These are phyloP conservation scores for Meandrusa payeni DNA, from an alignment of 2,888 invertebrate species.

Conservation along the genomic window DNA sequence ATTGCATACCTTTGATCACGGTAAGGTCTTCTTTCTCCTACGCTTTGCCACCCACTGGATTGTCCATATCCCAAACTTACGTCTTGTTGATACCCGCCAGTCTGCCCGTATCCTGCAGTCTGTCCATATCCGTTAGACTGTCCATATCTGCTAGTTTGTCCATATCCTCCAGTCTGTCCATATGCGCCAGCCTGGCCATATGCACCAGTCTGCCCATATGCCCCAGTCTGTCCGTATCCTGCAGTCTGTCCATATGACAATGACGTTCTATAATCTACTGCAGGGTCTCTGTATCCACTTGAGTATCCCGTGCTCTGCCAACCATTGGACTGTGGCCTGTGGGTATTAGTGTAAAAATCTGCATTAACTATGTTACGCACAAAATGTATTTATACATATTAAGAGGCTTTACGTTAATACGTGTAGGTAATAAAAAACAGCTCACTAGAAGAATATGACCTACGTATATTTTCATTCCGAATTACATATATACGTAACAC, in stretches of 20 bases:
- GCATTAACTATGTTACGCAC: no score
- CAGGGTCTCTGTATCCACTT: slow-evolving; percentile 28
- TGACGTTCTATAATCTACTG: slow-evolving; percentile 20
- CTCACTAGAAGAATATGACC: no score
- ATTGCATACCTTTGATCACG: slow-evolving; percentile 64
- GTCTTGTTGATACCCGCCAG: slow-evolving; percentile 28
- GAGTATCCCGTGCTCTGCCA: slow-evolving; percentile 52
- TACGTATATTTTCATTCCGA: no score
- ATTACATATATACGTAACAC: no score
- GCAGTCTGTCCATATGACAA: slow-evolving; percentile 32
- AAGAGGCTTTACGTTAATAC: no score
- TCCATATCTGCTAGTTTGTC: no score
- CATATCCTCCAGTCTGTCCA: slow-evolving; percentile 54
- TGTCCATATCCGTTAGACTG: slow-evolving; percentile 34
- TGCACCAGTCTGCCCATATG: slow-evolving; percentile 28
- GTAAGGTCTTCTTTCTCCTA: slow-evolving; percentile 65
- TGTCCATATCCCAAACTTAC: slow-evolving; percentile 35
- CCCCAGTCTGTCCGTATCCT: slow-evolving; percentile 30
- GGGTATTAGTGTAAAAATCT: no score
- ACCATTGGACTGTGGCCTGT: slow-evolving; percentile 52
- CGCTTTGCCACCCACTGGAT: slow-evolving; percentile 63
- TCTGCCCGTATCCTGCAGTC: slow-evolving; percentile 30
- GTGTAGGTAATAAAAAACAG: no score
- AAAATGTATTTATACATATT: no score
- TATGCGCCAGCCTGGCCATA: slow-evolving; percentile 28